These are phyloP conservation scores for Tanytarsus gracilentus DNA, from an alignment of 2,888 invertebrate species.

Conservation along the genomic window DNA sequence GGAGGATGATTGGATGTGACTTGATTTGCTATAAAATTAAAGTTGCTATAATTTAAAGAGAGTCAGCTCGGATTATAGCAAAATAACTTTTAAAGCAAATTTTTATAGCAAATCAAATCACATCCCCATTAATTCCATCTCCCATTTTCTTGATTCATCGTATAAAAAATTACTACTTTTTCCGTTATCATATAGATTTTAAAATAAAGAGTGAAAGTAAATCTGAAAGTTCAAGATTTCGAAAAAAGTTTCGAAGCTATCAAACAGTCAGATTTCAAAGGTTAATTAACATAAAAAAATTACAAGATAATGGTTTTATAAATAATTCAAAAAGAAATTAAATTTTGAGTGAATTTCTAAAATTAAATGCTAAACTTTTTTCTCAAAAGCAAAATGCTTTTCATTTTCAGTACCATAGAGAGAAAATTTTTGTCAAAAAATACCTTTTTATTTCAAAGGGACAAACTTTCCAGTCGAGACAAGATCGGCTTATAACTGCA, in stretches of 20 bases:
- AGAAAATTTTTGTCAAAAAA: too few relatives aligned
- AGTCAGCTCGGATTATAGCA: too few relatives aligned
- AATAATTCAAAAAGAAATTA: constrained; percentile 11
- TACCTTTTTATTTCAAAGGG: too few relatives aligned
- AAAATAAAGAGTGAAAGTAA: background rate
- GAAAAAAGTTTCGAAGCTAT: constrained; percentile 11
- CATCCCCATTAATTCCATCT: background rate
- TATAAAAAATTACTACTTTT: background rate
- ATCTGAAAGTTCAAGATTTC: constrained; percentile 25
- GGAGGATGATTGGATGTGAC: too few relatives aligned
- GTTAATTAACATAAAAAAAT: background rate
- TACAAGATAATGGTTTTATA: background rate
- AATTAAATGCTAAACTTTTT: too few relatives aligned
- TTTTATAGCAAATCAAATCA: background rate
- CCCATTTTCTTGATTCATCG: background rate
- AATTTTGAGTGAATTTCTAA: too few relatives aligned
- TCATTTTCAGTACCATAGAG: constrained; percentile 5
- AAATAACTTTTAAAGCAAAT: background rate
- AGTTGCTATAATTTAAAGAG: too few relatives aligned
- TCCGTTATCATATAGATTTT: background rate
- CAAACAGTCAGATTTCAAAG: constrained; percentile 21
- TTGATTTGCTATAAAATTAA: too few relatives aligned
- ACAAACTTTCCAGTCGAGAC: constrained; percentile 26
- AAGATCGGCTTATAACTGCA: constrained; percentile 26
- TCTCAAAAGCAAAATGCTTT: too few relatives aligned